These are phyloP conservation scores for Pelodiscus sinensis DNA, from an alignment of 2,113 vertebrate genomes.

Conservation along the genomic window DNA sequence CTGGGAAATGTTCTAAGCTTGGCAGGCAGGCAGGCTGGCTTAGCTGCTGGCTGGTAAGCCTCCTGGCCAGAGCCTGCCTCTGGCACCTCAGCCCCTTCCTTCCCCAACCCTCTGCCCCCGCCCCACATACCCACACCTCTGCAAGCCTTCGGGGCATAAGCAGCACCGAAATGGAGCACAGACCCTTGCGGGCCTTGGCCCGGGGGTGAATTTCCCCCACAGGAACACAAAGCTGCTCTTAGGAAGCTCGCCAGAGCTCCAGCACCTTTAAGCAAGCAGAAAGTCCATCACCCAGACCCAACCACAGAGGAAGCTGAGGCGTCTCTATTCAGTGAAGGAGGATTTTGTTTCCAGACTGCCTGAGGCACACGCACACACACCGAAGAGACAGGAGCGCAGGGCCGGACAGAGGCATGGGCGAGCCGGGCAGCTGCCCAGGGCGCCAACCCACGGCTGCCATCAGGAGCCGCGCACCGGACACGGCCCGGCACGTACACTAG, in stretches of 20 bases:
- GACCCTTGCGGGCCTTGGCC: neutral
- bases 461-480: no score
- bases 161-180: neutral
- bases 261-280: neutral
- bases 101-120: no score
- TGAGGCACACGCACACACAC: neutral
- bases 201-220: neutral
- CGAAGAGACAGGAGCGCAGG: neutral
- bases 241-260: neutral
- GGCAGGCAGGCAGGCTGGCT: no score
- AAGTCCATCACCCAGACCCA: neutral
- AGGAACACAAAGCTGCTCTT: neutral
- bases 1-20: no score
- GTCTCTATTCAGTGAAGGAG: neutral
- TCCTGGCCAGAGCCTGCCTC: no score
- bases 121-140: no score
- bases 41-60: no score
- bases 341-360: neutral
- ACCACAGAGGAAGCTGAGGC: neutral
- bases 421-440: no score
- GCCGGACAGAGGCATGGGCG: no score
- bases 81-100: no score
- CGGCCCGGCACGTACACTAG: no score
- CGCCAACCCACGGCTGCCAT: no score
- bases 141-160: neutral